A percentile compares a stretch with the other conserved stretches of the same genome.
These are phyloP conservation scores for Oreotrochilus melanogaster DNA, from an alignment of 2,113 vertebrate genomes.

Conservation along the genomic window DNA sequence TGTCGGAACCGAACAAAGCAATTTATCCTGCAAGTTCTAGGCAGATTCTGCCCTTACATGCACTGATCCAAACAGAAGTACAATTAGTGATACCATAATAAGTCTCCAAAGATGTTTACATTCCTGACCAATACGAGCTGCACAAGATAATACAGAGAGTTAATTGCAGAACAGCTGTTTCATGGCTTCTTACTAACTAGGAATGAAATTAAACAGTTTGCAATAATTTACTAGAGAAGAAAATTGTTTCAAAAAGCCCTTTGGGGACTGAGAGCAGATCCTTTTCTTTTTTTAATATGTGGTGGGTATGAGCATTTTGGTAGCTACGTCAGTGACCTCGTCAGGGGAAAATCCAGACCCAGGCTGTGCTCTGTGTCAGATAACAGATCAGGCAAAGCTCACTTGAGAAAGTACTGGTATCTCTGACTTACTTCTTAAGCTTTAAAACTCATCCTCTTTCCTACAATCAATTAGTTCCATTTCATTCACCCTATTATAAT, in stretches of 20 bases:
- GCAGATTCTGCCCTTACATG: not conserved
- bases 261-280: not conserved
- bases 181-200: not conserved
- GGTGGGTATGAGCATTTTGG: not conserved
- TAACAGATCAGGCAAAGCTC: not conserved
- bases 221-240: not conserved
- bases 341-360: not conserved
- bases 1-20: not conserved
- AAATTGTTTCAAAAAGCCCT: not conserved
- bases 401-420: not conserved
- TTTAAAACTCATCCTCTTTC: not conserved
- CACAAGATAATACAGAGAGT: not conserved
- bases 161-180: not conserved
- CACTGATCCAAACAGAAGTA: not conserved
- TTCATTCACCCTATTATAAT: not conserved
- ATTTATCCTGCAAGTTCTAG: not conserved
- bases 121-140: not conserved
- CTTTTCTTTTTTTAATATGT: not conserved
- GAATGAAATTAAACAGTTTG: not conserved
- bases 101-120: not conserved
- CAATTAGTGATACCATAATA: not conserved
- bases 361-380: not conserved
- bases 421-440: not conserved
- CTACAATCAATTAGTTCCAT: not conserved
- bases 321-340: not conserved